A percentile compares a stretch with the other conserved stretches of the same genome.
Evolutionary conservation across 2,797 vertebrate genomes (phyloP).

Genomic region (Perodicticus potto): DNA sequence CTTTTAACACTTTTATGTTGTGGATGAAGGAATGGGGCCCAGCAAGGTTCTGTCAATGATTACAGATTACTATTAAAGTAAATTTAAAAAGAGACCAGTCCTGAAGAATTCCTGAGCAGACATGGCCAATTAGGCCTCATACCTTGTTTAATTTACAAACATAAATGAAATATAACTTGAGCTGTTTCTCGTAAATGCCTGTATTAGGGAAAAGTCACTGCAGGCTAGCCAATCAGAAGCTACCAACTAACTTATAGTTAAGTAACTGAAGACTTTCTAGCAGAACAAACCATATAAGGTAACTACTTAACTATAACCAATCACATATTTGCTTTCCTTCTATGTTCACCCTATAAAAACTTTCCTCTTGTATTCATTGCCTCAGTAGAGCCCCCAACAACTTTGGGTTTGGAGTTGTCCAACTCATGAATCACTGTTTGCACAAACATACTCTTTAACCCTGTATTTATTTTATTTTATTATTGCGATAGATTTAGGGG

Average conservation of each 20-base stretch:
- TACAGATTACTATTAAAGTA: background rate
- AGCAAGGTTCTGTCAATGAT: background rate
- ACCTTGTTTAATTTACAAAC: background rate
- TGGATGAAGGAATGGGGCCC: background rate
- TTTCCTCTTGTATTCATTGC: background rate
- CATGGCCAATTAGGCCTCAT: background rate
- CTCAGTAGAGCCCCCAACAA: accelerated
- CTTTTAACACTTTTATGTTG: background rate
- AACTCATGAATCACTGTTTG: background rate
- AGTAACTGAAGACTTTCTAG: background rate
- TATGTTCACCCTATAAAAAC: background rate
- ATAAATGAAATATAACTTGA: background rate
- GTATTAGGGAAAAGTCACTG: background rate
- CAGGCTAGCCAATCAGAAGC: background rate
- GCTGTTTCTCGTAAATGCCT: background rate
- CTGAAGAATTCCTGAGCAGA: background rate
- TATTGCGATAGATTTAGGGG: background rate
- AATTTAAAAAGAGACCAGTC: background rate
- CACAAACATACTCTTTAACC: background rate
- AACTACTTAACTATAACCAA: background rate
- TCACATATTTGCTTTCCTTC: background rate
- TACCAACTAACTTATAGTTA: background rate
- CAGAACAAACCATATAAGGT: background rate
- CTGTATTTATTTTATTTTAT: background rate
- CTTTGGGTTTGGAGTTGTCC: background rate